Evolutionary conservation across 2,797 vertebrate genomes (phyloP).

Genomic region (Peromyscus aztecus): DNA sequence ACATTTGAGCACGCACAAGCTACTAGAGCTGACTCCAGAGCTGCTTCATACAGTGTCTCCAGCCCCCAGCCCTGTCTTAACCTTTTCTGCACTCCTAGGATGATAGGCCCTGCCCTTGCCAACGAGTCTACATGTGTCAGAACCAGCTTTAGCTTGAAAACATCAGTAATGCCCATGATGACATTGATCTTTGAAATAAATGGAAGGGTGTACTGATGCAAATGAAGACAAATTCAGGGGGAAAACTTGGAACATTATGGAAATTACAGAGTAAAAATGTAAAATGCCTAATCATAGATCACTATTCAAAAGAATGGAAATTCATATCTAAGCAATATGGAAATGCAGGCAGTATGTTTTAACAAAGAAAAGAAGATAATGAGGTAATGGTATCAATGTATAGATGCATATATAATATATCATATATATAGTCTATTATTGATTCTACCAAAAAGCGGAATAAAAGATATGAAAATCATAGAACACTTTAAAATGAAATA

Average conservation of each 20-base stretch:
- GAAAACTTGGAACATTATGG: conserved; percentile 24
- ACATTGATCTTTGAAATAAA: conserved; percentile 51
- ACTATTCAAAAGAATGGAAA: conserved; percentile 51
- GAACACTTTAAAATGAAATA: neutral
- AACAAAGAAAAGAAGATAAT: conserved; percentile 40
- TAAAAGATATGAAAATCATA: conserved; percentile 1
- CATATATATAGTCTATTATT: neutral
- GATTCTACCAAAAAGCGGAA: neutral
- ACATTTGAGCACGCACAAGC: neutral
- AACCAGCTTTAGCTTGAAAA: neutral
- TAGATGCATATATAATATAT: neutral
- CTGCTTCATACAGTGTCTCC: neutral
- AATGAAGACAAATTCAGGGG: conserved; percentile 60
- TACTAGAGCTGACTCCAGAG: neutral
- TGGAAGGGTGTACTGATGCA: conserved; percentile 2
- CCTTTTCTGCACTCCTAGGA: neutral
- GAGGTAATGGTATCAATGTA: neutral
- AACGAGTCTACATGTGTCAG: neutral
- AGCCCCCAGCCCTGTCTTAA: neutral
- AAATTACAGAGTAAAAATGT: conserved; percentile 60
- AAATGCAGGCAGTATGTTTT: conserved; percentile 41
- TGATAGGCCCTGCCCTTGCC: neutral
- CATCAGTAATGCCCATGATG: neutral
- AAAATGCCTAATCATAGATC: conserved; percentile 42
- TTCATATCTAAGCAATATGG: conserved; percentile 17